Percentiles rank a stretch among this genome's conserved stretches.
These are phyloP conservation scores for Notarius lentiginosus DNA, from an alignment of 2,113 vertebrate species.

Conservation along the genomic window DNA sequence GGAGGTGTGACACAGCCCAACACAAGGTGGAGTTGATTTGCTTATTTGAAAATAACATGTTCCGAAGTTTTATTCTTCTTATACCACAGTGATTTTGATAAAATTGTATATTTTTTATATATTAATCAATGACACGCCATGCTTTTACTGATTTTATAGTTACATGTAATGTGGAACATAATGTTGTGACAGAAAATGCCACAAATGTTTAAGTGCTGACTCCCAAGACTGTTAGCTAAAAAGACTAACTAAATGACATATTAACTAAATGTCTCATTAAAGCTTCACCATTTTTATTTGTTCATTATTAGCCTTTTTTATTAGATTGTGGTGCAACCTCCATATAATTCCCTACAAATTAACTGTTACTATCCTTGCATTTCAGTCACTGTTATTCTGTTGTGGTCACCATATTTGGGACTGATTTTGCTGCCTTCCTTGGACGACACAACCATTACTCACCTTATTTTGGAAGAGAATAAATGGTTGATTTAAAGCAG, in stretches of 20 bases:
- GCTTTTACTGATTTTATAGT: background rate
- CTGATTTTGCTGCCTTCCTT: background rate
- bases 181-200: background rate
- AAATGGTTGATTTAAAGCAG: background rate
- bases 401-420: background rate
- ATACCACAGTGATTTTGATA: conserved; percentile 8
- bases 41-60: background rate
- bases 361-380: background rate
- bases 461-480: background rate
- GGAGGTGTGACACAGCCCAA: background rate
- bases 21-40: background rate
- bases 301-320: background rate
- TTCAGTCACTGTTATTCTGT: background rate
- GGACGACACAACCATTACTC: background rate
- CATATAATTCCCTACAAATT: background rate
- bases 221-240: background rate
- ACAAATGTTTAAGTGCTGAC: background rate
- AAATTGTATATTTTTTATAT: background rate
- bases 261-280: background rate
- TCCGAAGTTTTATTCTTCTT: background rate
- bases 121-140: too few relatives aligned
- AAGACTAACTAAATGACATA: too few relatives aligned
- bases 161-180: background rate
- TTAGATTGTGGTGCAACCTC: background rate
- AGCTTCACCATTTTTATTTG: background rate